Conservation (phyloP, 2,888 invertebrate genomes). For the Polydrusus tereticollis region DNA sequence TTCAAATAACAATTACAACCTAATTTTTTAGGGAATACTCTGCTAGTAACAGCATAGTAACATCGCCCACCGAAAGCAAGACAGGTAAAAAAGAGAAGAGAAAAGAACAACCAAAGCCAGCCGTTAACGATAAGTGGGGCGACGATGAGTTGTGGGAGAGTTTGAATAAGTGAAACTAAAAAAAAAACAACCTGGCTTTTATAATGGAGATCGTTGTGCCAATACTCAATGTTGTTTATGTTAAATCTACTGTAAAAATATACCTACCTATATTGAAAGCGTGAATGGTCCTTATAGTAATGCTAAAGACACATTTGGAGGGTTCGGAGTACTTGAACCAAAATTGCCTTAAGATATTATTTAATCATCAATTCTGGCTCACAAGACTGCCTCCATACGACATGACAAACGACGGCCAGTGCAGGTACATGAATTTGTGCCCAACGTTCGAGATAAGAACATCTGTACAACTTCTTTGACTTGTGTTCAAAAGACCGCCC, state of each 20-base stretch:
- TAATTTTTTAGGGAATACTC: constrained; percentile 57
- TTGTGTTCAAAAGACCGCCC: too few relatives aligned
- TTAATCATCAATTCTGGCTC: too few relatives aligned
- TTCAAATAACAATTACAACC: neutral
- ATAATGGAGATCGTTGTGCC: neutral
- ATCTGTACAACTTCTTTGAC: too few relatives aligned
- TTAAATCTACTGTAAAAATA: neutral
- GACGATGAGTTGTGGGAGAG: constrained; percentile 75
- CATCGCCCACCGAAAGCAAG: constrained; percentile 57
- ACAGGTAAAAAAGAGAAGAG: constrained; percentile 59
- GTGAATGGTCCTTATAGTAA: too few relatives aligned
- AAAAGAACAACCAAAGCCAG: constrained; percentile 60
- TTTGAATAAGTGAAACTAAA: constrained; percentile 70
- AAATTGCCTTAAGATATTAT: too few relatives aligned
- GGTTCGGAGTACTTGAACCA: too few relatives aligned
- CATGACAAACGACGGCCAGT: too few relatives aligned
- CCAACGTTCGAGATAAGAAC: too few relatives aligned
- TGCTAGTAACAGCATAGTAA: constrained; percentile 55
- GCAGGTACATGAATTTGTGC: too few relatives aligned
- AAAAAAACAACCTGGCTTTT: neutral
- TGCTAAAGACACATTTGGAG: too few relatives aligned
- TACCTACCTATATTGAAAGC: too few relatives aligned
- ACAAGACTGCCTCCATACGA: too few relatives aligned
- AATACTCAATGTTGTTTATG: neutral
- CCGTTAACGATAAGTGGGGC: constrained; percentile 67